phyloP scores from a whole-genome alignment of 1,140 invertebrate genomes.

The Sycophaga agraensis region DNA sequence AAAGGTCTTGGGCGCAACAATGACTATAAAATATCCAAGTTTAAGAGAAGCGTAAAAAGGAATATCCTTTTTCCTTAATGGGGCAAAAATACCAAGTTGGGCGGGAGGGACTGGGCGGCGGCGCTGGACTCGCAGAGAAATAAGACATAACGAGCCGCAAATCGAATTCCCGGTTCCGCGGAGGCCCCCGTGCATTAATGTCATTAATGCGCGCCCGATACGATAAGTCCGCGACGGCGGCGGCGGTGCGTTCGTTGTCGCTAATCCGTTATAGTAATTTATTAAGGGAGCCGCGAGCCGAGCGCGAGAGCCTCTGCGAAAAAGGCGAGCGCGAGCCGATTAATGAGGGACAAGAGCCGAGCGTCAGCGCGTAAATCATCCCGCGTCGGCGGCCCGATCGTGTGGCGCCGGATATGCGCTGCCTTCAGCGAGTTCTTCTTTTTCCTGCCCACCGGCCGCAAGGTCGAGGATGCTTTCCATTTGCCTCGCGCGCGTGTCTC shows the following conservation, averaged over 20 bases:
- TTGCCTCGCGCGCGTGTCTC: too few relatives aligned
- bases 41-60: too few relatives aligned
- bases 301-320: background rate
- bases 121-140: too few relatives aligned
- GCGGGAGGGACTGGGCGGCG: too few relatives aligned
- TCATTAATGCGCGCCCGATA: constrained; percentile 18
- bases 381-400: background rate
- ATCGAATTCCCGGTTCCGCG: background rate
- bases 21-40: too few relatives aligned
- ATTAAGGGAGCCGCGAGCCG: constrained; percentile 3
- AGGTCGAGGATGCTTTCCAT: background rate
- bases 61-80: too few relatives aligned
- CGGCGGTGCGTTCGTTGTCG: constrained; percentile 7
- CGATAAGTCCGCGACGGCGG: constrained; percentile 7
- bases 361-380: constrained; percentile 18
- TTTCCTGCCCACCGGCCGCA: background rate
- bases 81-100: too few relatives aligned
- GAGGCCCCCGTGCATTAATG: constrained; percentile 6
- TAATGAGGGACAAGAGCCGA: constrained; percentile 23
- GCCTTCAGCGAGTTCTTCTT: too few relatives aligned
- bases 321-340: constrained; percentile 3
- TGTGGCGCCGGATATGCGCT: constrained; percentile 5
- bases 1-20: too few relatives aligned
- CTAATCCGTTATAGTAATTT: constrained; percentile 27
- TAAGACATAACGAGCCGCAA: background rate